phyloP scores from a whole-genome alignment of 2,113 vertebrate species.

The Glaucomys volans region DNA sequence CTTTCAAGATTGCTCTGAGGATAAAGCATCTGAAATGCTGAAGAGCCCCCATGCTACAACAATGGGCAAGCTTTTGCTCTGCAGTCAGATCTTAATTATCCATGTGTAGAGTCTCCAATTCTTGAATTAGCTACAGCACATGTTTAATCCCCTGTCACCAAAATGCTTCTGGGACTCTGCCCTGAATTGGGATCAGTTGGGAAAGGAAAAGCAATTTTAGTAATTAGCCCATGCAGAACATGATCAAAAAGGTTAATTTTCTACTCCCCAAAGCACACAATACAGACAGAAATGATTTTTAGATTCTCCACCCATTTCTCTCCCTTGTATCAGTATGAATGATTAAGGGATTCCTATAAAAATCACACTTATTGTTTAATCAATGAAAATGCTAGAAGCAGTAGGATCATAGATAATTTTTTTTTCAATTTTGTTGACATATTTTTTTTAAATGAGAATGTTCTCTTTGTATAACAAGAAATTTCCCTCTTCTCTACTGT shows the following conservation, averaged over 20 bases:
- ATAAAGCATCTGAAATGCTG: neutral
- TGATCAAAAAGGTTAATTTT: constrained; percentile 79
- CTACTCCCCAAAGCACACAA: constrained; percentile 51
- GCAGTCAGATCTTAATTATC: constrained; percentile 66
- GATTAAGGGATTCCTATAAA: constrained; percentile 41
- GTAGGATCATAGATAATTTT: neutral
- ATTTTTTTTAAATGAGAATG: neutral
- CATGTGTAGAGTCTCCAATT: constrained; percentile 19
- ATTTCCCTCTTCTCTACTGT: neutral
- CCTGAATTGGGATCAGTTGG: constrained; percentile 61
- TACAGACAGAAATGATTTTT: constrained; percentile 60
- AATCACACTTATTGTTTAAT: constrained; percentile 56
- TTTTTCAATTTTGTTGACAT: constrained; percentile 26
- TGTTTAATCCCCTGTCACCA: constrained; percentile 69
- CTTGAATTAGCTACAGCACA: constrained; percentile 52
- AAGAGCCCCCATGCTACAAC: neutral
- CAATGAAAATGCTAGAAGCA: constrained; percentile 25
- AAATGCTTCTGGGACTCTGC: constrained; percentile 67
- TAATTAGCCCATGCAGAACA: constrained; percentile 72
- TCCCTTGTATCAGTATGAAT: constrained; percentile 40
- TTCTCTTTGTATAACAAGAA: neutral
- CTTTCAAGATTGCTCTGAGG: constrained; percentile 36
- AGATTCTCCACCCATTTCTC: constrained; percentile 22
- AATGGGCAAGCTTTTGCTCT: neutral
- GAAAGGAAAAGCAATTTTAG: constrained; percentile 74